Evolutionary conservation across 2,888 invertebrate species (phyloP).

Genomic region (Coelopa pilipes): DNA sequence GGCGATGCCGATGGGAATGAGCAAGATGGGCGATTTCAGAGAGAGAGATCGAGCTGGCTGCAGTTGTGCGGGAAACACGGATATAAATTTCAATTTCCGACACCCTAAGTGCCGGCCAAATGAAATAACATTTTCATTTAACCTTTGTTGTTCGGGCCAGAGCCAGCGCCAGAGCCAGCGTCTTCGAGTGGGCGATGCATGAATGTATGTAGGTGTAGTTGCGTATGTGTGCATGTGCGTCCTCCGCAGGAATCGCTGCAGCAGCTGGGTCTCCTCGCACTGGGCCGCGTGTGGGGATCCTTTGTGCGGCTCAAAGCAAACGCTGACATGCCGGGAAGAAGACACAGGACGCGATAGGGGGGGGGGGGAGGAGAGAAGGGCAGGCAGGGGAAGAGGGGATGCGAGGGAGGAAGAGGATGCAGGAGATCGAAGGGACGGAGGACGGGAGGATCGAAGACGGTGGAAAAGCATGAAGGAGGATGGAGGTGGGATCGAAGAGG

Average conservation of each 20-base stretch:
- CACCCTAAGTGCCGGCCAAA: conserved; percentile 48
- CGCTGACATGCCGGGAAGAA: not conserved
- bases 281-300: conserved; percentile 31
- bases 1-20: not conserved
- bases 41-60: too few relatives aligned
- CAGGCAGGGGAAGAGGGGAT: not conserved
- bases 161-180: conserved; percentile 39
- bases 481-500: not conserved
- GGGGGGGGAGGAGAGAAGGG: not conserved
- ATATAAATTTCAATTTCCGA: conserved; percentile 51
- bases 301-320: conserved; percentile 42
- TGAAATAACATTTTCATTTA: conserved; percentile 52
- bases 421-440: not conserved
- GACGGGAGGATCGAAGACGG: too few relatives aligned
- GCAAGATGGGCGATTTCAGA: too few relatives aligned
- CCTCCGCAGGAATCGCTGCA: too few relatives aligned
- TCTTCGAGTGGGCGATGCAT: conserved; percentile 45
- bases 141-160: conserved; percentile 43
- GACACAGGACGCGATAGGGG: not conserved
- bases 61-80: conserved; percentile 37
- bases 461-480: too few relatives aligned
- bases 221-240: conserved; percentile 17
- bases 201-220: conserved; percentile 1
- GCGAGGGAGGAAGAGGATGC: not conserved
- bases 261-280: not conserved